Conservation (phyloP, 2,888 invertebrate species). For the Tortrix viridana region DNA sequence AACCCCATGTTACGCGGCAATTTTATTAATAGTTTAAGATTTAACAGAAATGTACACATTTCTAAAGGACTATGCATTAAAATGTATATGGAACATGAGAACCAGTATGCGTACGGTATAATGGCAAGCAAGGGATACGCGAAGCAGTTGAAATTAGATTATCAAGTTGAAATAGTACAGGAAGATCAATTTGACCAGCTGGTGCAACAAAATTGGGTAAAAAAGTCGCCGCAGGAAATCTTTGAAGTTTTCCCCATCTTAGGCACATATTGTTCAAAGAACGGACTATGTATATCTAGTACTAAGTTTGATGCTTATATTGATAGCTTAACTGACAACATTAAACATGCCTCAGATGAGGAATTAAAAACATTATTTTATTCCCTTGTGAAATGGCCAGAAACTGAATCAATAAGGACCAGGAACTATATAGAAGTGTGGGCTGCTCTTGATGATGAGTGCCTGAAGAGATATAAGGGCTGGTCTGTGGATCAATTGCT, state of each 20-base stretch:
- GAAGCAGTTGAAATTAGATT: conserved; percentile 47
- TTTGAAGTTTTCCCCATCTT: conserved; percentile 62
- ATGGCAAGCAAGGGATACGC: conserved; percentile 68
- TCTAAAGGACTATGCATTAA: conserved; percentile 51
- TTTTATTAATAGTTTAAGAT: conserved; percentile 41
- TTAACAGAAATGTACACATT: conserved; percentile 50
- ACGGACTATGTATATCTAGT: conserved; percentile 65
- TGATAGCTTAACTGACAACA: conserved; percentile 75
- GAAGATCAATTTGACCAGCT: conserved; percentile 55
- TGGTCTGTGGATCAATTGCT: conserved; percentile 84
- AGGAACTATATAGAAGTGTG: conserved; percentile 87
- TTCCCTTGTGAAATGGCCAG: conserved; percentile 80
- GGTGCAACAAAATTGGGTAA: conserved; percentile 58
- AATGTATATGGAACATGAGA: conserved; percentile 74
- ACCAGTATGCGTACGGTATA: conserved; percentile 67
- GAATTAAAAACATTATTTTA: conserved; percentile 83
- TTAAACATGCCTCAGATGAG: conserved; percentile 81
- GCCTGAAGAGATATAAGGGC: conserved; percentile 67
- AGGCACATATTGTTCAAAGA: conserved; percentile 60
- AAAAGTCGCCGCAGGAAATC: conserved; percentile 54
- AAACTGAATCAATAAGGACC: conserved; percentile 74
- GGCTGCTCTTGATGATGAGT: conserved; percentile 87
- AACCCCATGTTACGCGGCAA: conserved; percentile 43
- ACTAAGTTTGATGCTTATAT: conserved; percentile 70
- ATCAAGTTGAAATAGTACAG: conserved; percentile 39